Evolutionary conservation across 2,888 invertebrate genomes (phyloP).

Genomic region (Macrosiphum euphorbiae): DNA sequence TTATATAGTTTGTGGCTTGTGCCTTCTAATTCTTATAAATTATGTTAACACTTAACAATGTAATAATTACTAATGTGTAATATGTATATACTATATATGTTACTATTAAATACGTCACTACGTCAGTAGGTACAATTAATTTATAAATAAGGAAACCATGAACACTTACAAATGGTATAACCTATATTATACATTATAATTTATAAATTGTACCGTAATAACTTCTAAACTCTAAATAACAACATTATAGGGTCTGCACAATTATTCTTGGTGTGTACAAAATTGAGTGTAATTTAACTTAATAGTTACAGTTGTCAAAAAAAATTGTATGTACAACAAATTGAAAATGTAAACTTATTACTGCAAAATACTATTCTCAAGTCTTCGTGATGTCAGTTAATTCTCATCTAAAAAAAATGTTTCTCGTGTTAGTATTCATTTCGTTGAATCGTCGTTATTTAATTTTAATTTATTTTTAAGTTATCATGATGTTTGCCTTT

Average conservation of each 20-base stretch:
- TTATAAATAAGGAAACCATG: background rate
- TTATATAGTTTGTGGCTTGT: background rate
- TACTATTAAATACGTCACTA: background rate
- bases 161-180: background rate
- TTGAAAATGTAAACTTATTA: background rate
- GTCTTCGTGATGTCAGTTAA: background rate
- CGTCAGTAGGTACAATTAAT: too few species aligned
- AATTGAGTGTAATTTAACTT: background rate
- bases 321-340: background rate
- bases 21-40: background rate
- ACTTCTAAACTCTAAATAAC: background rate
- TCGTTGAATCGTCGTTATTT: background rate
- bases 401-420: background rate
- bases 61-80: background rate
- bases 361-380: background rate
- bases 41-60: background rate
- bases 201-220: background rate
- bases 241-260: background rate
- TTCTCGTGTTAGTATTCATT: background rate
- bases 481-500: background rate
- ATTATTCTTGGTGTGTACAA: background rate
- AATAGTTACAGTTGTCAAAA: background rate
- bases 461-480: background rate
- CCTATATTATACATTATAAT: background rate
- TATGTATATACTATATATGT: background rate